phyloP scores from a whole-genome alignment of 2,113 vertebrate genomes.

The Phylloscopus whistleri region DNA sequence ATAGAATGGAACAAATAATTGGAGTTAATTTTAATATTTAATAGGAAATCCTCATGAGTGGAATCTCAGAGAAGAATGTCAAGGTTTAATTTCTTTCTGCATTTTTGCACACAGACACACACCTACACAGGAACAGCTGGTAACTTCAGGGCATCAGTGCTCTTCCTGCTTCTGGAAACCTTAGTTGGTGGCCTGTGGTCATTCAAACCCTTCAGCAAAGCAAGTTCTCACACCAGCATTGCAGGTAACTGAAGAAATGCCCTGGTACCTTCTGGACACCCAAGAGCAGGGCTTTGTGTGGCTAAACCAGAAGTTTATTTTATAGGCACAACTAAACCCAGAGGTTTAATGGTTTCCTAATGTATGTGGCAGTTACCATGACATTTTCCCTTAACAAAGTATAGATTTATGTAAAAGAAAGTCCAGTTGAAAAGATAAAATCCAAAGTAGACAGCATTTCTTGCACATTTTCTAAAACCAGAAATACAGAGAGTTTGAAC shows the following conservation, averaged over 20 bases:
- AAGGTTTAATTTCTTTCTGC: slow-evolving; percentile 30
- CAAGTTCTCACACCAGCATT: neutral
- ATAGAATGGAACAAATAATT: neutral
- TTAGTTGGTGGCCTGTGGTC: neutral
- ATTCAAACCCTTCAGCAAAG: neutral
- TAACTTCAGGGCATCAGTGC: neutral
- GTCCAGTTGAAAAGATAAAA: neutral
- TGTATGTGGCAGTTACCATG: neutral
- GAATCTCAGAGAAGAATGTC: neutral
- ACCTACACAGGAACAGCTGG: neutral
- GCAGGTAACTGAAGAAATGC: neutral
- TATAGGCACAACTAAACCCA: neutral
- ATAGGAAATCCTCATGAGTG: neutral
- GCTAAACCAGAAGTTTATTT: neutral
- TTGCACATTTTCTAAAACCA: neutral
- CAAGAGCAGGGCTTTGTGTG: neutral
- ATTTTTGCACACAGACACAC: neutral
- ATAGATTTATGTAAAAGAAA: neutral
- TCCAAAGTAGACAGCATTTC: neutral
- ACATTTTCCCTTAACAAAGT: neutral
- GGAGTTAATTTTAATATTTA: neutral
- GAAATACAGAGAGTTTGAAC: neutral
- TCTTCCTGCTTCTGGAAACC: neutral
- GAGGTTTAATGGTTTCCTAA: neutral
- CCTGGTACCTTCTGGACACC: neutral